These are phyloP conservation scores for Uropetala carovei DNA, from an alignment of 2,888 invertebrate species.

Conservation along the genomic window DNA sequence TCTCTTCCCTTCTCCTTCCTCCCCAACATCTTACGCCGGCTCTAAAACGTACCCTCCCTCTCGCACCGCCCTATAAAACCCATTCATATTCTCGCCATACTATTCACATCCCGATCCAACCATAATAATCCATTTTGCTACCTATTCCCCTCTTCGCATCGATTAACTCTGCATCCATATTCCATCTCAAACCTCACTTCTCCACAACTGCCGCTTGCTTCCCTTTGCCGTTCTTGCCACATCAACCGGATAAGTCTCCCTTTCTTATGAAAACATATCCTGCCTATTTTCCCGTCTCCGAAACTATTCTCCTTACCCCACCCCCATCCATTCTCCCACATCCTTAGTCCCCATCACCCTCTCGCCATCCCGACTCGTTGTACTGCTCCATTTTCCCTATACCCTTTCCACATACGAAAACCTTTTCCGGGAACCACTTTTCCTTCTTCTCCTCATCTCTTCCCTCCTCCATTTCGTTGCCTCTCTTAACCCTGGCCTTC, in stretches of 20 bases:
- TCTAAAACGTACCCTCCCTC: not conserved
- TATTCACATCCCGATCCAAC: not conserved
- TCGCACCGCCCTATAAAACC: not conserved
- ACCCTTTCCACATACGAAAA: not conserved
- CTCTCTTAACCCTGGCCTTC: conserved; percentile 18
- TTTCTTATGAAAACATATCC: not conserved
- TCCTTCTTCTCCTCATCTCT: not conserved
- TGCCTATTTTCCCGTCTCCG: not conserved
- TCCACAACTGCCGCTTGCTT: not conserved
- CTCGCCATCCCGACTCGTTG: conserved; percentile 20
- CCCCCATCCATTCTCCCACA: not conserved
- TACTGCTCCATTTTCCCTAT: conserved; percentile 30
- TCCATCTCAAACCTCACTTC: not conserved
- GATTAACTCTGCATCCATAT: not conserved
- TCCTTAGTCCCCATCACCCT: not conserved
- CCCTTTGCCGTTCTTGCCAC: not conserved
- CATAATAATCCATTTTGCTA: not conserved
- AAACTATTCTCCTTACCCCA: conserved; percentile 18
- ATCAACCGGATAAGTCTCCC: not conserved
- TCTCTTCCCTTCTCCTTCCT: not conserved
- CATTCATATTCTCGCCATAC: not conserved
- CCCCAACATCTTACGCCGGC: too few species aligned
- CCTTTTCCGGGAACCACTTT: not conserved
- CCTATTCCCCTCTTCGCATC: not conserved
- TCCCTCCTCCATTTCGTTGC: conserved; percentile 11